phyloP scores from a whole-genome alignment of 2,888 invertebrate genomes.

The Lacanobia wlatinum region DNA sequence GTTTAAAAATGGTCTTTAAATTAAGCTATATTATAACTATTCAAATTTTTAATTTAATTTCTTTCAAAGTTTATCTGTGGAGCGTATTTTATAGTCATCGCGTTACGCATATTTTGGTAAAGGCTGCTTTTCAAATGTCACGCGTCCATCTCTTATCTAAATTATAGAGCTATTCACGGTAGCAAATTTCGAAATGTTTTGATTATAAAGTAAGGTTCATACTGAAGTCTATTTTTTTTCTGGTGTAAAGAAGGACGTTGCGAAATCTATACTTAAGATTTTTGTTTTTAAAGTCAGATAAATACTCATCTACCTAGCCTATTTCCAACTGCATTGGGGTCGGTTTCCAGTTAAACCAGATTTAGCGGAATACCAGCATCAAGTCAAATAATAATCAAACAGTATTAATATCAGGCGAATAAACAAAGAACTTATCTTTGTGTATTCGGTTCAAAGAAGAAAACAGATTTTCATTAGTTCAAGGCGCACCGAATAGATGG shows the following conservation, averaged over 20 bases:
- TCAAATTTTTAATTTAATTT: neutral
- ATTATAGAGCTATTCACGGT: conserved; percentile 50
- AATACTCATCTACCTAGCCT: too few relatives aligned
- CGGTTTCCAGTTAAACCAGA: too few relatives aligned
- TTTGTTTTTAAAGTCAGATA: too few relatives aligned
- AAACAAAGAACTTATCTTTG: neutral
- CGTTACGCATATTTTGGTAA: conserved; percentile 34
- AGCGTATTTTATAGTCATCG: conserved; percentile 2
- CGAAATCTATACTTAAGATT: too few relatives aligned
- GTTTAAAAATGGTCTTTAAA: neutral
- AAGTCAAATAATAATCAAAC: neutral
- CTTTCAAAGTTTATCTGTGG: neutral
- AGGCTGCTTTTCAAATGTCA: conserved; percentile 43
- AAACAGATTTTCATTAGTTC: conserved; percentile 5
- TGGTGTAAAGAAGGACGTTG: too few relatives aligned
- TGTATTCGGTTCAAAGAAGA: too few relatives aligned
- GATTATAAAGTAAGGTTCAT: conserved; percentile 15
- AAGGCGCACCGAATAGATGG: conserved; percentile 9
- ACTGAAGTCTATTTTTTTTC: neutral
- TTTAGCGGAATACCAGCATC: too few relatives aligned
- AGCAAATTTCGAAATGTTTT: conserved; percentile 41
- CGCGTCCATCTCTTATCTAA: conserved; percentile 53
- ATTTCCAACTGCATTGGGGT: too few relatives aligned
- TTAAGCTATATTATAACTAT: conserved; percentile 3
- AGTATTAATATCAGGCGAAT: neutral